Percentiles rank a stretch among this genome's conserved stretches.
Evolutionary conservation across 2,797 vertebrate species (phyloP).

Genomic region (Gymnothorax reevesii): DNA sequence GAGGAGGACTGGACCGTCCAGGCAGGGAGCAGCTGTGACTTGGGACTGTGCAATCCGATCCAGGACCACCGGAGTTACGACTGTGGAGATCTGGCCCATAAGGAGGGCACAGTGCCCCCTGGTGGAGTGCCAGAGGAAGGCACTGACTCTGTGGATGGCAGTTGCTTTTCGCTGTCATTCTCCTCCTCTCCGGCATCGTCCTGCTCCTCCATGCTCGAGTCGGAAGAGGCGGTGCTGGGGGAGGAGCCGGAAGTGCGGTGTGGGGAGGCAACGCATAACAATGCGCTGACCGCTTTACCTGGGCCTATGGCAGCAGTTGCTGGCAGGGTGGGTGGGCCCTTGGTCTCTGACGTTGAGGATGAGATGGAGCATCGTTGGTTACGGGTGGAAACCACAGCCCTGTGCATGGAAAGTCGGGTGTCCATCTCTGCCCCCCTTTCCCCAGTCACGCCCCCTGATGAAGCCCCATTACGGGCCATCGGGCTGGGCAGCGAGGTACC

Average conservation of each 20-base stretch:
- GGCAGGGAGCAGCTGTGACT: constrained; percentile 35
- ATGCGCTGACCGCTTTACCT: constrained; percentile 53
- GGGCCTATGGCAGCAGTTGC: constrained; percentile 24
- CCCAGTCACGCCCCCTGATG: constrained; percentile 58
- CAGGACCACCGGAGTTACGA: constrained; percentile 89
- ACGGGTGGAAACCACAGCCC: constrained; percentile 91
- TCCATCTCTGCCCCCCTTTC: constrained; percentile 72
- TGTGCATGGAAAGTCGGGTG: constrained; percentile 93
- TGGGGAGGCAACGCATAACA: constrained; percentile 71
- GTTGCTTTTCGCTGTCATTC: constrained; percentile 60
- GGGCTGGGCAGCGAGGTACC: constrained; percentile 90
- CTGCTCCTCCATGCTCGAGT: constrained; percentile 38
- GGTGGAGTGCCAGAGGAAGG: constrained; percentile 60
- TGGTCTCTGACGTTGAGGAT: constrained; percentile 75
- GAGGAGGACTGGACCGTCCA: constrained; percentile 61
- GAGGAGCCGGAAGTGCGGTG: constrained; percentile 71
- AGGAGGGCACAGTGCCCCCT: constrained; percentile 64
- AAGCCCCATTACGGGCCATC: constrained; percentile 73
- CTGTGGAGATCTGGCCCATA: constrained; percentile 82
- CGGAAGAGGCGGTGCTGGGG: constrained; percentile 67
- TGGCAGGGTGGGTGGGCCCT: constrained; percentile 65
- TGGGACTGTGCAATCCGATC: constrained; percentile 83
- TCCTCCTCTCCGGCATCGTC: constrained; percentile 58
- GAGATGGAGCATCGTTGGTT: constrained; percentile 97
- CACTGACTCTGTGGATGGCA: constrained; percentile 68